These are phyloP conservation scores for Lasiurus cinereus DNA, from an alignment of 2,113 vertebrate species.

Conservation along the genomic window DNA sequence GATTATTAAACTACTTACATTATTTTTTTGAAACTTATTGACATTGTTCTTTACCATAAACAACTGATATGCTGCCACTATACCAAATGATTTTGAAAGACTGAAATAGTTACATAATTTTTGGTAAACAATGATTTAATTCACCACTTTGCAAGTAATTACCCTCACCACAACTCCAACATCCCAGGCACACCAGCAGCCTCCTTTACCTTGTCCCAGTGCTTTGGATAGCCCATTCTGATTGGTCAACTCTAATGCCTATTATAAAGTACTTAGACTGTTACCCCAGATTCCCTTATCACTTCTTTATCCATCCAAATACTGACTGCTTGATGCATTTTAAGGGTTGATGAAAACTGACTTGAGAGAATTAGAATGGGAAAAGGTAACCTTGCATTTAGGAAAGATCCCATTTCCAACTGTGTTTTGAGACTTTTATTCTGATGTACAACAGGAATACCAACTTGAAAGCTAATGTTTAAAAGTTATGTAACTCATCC, in stretches of 20 bases:
- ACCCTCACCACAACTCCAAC: not conserved
- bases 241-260: not conserved
- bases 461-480: conserved; percentile 1
- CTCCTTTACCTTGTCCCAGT: not conserved
- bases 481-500: not conserved
- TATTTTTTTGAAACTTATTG: not conserved
- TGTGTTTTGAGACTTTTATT: not conserved
- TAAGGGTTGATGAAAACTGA: not conserved
- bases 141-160: not conserved
- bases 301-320: not conserved
- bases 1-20: not conserved
- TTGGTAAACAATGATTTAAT: not conserved
- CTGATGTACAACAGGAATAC: not conserved
- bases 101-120: not conserved
- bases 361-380: not conserved
- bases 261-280: not conserved
- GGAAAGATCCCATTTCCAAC: not conserved
- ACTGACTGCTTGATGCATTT: not conserved
- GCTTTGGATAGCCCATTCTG: not conserved
- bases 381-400: not conserved
- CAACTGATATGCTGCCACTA: not conserved
- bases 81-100: conserved; percentile 5
- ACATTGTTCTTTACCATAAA: not conserved
- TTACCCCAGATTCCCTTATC: not conserved
- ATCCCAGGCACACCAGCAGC: rapidly evolving